phyloP scores from a whole-genome alignment of 2,113 vertebrate genomes.

The Hypanus sabinus region DNA sequence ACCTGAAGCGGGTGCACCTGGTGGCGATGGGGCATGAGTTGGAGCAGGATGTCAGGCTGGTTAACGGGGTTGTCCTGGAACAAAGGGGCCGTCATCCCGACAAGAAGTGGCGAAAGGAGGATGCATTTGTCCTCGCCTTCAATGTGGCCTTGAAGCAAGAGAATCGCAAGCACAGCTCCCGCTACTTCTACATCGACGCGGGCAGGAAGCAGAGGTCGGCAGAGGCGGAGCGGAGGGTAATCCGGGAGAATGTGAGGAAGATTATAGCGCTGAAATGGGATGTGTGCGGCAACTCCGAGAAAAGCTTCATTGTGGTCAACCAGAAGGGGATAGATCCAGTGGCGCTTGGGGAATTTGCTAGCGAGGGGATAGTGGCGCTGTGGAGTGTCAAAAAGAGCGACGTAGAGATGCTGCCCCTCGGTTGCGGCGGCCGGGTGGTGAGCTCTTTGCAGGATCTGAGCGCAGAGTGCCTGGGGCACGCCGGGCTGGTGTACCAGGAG shows the following conservation, averaged over 20 bases:
- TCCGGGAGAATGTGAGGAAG: neutral
- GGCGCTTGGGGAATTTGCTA: neutral
- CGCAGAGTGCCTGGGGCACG: slow-evolving; percentile 2
- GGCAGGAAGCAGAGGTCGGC: neutral
- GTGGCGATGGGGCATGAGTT: slow-evolving; percentile 25
- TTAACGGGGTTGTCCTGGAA: slow-evolving; percentile 34
- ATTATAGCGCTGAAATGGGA: slow-evolving; percentile 1
- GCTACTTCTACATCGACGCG: neutral
- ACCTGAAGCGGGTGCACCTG: slow-evolving; percentile 34
- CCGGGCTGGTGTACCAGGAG: slow-evolving; percentile 29
- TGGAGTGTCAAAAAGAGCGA: neutral
- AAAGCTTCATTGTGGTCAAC: slow-evolving; percentile 20
- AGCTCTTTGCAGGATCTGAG: slow-evolving; percentile 26
- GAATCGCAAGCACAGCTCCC: neutral
- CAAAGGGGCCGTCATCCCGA: slow-evolving; percentile 33
- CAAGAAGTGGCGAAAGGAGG: slow-evolving; percentile 8
- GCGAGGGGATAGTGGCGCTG: neutral
- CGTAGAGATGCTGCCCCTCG: slow-evolving; percentile 13
- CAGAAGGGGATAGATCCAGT: neutral
- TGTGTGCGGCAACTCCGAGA: neutral
- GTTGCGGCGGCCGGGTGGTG: slow-evolving; percentile 20
- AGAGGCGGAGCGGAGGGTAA: neutral
- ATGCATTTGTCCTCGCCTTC: slow-evolving; percentile 35
- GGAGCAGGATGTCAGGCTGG: neutral
- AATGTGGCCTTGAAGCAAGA: slow-evolving; percentile 14